These are phyloP conservation scores for Podargus strigoides DNA, from an alignment of 2,797 vertebrate species.

Conservation along the genomic window DNA sequence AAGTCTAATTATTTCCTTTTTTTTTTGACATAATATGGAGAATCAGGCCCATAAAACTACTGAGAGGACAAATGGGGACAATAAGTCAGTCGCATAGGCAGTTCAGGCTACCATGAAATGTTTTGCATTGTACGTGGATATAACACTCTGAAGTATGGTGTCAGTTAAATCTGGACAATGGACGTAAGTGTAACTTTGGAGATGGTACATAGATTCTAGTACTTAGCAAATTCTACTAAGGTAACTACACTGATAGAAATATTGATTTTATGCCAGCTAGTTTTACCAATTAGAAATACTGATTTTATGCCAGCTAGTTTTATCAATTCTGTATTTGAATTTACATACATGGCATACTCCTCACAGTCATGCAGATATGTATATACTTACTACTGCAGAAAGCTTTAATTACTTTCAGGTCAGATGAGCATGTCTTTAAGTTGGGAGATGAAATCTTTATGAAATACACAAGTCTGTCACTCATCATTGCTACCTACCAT, in stretches of 20 bases:
- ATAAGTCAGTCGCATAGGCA: neutral
- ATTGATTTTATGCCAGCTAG: neutral
- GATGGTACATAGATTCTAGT: neutral
- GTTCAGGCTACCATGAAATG: neutral
- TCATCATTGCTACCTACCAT: neutral
- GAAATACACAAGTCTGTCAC: neutral
- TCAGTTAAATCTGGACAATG: neutral
- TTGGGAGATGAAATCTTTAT: neutral
- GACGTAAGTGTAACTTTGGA: neutral
- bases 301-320: neutral
- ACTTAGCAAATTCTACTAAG: neutral
- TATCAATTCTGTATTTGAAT: neutral
- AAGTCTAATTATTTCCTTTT: neutral
- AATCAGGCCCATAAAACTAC: neutral
- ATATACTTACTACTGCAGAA: neutral
- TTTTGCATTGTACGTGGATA: neutral
- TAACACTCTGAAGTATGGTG: neutral
- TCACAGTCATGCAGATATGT: neutral
- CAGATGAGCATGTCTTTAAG: neutral
- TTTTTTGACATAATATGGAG: neutral
- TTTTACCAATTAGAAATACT: neutral
- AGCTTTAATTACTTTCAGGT: neutral
- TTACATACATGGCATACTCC: neutral
- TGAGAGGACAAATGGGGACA: neutral
- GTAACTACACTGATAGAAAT: neutral